Conservation (phyloP, 2,113 vertebrate species). For the Mirza zaza region DNA sequence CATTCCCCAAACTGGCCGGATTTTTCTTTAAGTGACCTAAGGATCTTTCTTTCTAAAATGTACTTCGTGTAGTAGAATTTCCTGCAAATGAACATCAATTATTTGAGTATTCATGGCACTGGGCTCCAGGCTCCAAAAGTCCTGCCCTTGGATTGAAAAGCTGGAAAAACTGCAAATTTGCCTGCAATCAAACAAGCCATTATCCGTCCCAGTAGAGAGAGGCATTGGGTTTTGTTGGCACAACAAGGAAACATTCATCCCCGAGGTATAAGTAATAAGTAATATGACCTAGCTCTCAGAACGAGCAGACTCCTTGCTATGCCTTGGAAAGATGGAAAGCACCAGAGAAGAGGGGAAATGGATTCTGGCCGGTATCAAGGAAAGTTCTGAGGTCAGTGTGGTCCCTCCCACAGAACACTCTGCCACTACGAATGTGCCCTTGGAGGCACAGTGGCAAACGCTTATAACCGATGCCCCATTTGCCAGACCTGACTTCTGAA, state of each 20-base stretch:
- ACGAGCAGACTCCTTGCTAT: neutral
- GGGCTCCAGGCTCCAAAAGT: neutral
- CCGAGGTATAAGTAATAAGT: neutral
- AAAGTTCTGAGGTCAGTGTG: neutral
- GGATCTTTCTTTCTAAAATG: slow-evolving; percentile 18
- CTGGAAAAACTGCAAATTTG: neutral
- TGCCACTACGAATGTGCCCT: neutral
- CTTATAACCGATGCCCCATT: neutral
- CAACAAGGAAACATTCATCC: slow-evolving; percentile 35
- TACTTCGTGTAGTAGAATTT: neutral
- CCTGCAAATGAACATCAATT: slow-evolving; percentile 10
- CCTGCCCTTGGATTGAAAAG: neutral
- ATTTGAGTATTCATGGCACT: neutral
- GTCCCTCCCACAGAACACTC: neutral
- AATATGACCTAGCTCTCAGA: neutral
- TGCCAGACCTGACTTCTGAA: neutral
- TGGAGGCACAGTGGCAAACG: neutral
- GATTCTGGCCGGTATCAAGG: neutral
- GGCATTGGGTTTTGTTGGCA: slow-evolving; percentile 5
- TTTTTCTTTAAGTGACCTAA: neutral
- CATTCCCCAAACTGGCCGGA: neutral
- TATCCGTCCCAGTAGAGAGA: slow-evolving; percentile 9
- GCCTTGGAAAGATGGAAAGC: neutral
- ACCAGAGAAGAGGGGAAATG: neutral
- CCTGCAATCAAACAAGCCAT: slow-evolving; percentile 17